Base-by-base conservation (phyloP, 1,140 invertebrate species). In the Zaprionus nigranus region DNA sequence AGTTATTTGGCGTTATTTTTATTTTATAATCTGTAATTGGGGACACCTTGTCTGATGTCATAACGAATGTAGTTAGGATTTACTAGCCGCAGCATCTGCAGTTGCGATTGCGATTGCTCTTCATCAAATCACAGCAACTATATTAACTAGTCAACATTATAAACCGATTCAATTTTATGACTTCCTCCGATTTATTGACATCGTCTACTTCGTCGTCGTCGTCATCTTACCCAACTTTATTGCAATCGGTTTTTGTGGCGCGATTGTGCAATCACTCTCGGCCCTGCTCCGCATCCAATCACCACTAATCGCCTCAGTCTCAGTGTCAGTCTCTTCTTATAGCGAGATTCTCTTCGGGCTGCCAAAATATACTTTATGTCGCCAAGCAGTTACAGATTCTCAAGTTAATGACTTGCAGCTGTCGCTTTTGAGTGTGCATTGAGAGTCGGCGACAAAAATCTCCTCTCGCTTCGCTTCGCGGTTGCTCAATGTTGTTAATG, bases 121-220 rank as follows among this genome's bases (percentile, higher is more conserved):
- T 11, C 20, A 24, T 13, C 38, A 40, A 51, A 51, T 51, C 46
- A 51, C 46, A 51, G 46, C 46, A 20, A 51, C 20, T 51, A 51
- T 69, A 36, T 28, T n/a, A 60, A 26, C 46, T 61, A 12, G 34
- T 38, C 53, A 17, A 40, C 69, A 60, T 54, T 70, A 74, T 75
- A 75, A 82, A 82, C 68, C 78, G 78, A 75, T 82, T 56, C 60
- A 59, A 58, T 82, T 82, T 82, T 82, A 82, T 80, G 80, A 82
- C 66, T 75, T 75, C 68, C 74, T 77, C 67, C 81, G 67, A 81
- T 81, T 81, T 81, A 81, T 81, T 77, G 79, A 73, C 79, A 72
- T 81, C 61, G 72, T 79, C 65, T 71, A 49, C 65, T 9, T 43
- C 40, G 15, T 17, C 65, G 30, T 43, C 40, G 15, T 17, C n/a